These are phyloP conservation scores for Platyrinchus mystaceus DNA, from an alignment of 2,797 vertebrate genomes.

Conservation along the genomic window DNA sequence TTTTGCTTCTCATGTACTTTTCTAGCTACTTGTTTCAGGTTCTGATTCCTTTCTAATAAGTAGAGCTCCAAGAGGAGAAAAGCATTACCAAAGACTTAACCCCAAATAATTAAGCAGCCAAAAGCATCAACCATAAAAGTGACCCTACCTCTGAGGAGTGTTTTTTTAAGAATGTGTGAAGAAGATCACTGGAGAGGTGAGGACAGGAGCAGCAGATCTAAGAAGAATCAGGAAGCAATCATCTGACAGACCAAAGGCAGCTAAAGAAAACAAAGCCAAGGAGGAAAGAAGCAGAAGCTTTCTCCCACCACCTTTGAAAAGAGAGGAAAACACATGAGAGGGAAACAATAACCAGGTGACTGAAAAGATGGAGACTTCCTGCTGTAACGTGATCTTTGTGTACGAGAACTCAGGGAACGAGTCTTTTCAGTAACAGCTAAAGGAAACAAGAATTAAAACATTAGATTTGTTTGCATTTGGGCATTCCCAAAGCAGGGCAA, in stretches of 20 bases:
- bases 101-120: neutral
- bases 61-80: neutral
- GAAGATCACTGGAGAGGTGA: constrained; percentile 39
- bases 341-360: neutral
- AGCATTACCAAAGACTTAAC: neutral
- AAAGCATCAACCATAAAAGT: neutral
- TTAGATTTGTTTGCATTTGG: neutral
- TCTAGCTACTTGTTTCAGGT: neutral
- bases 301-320: constrained; percentile 29
- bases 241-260: constrained; percentile 44
- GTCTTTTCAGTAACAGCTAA: neutral
- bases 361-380: neutral
- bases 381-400: neutral
- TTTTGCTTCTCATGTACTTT: neutral
- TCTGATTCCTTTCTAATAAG: neutral
- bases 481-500: neutral
- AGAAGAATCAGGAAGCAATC: constrained; percentile 52
- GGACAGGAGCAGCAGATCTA: constrained; percentile 50
- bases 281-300: constrained; percentile 12
- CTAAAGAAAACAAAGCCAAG: constrained; percentile 50
- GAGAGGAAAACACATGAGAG: constrained; percentile 1
- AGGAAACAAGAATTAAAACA: neutral
- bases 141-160: constrained; percentile 64
- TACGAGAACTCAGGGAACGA: neutral
- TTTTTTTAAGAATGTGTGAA: constrained; percentile 34